Conservation (phyloP, 2,797 vertebrate genomes). For the Numenius phaeopus region DNA sequence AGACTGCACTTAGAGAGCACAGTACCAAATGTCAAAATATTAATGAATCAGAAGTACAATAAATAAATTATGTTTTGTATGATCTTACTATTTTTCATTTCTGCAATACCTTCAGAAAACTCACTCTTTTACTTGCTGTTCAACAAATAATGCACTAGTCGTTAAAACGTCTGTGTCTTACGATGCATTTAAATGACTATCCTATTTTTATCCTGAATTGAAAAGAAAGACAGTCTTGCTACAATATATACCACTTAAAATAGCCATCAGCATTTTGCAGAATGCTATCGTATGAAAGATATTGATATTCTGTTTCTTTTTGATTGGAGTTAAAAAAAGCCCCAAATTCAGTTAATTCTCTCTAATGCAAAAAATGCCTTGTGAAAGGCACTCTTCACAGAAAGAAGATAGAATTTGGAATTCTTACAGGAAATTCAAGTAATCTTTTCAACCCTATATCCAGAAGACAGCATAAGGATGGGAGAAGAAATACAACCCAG, state of each 20-base stretch:
- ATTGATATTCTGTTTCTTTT: background rate
- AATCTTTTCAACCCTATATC: background rate
- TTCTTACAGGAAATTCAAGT: slow-evolving; percentile 11
- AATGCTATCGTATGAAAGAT: background rate
- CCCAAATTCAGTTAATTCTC: background rate
- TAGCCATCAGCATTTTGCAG: background rate
- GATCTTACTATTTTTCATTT: background rate
- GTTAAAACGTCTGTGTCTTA: background rate
- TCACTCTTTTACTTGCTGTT: background rate
- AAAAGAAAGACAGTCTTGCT: background rate
- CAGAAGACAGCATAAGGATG: background rate
- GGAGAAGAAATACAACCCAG: background rate
- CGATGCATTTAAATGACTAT: background rate
- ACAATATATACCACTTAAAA: background rate
- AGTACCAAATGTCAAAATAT: background rate
- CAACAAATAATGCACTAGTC: background rate
- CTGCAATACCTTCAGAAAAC: background rate
- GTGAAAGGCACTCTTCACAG: background rate
- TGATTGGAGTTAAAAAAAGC: background rate
- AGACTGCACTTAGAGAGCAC: background rate
- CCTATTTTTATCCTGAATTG: background rate
- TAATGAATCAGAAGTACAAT: background rate
- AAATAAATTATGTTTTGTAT: background rate
- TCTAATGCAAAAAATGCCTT: slow-evolving; percentile 6
- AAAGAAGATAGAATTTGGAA: background rate